Percentiles rank a stretch among this genome's conserved stretches.
phyloP scores from a whole-genome alignment of 2,113 vertebrate genomes.

The Bos javanicus region DNA sequence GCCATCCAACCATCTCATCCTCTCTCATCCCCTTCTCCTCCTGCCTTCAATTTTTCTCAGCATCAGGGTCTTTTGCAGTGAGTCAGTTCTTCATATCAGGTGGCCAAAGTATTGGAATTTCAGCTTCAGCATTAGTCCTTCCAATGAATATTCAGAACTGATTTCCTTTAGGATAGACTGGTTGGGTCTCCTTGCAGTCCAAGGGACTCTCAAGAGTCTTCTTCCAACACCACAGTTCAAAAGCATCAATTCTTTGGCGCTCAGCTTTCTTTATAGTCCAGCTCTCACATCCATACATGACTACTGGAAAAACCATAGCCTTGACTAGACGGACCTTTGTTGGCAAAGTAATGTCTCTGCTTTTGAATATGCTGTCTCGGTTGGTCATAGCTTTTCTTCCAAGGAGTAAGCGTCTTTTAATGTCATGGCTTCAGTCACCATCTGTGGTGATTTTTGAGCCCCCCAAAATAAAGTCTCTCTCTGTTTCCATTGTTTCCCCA shows the following conservation, averaged over 20 bases:
- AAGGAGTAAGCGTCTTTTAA: not conserved
- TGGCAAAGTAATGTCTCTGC: not conserved
- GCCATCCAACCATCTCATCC: not conserved
- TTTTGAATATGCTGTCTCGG: not conserved
- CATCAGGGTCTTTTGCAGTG: not conserved
- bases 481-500: not conserved
- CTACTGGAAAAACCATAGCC: not conserved
- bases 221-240: not conserved
- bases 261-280: not conserved
- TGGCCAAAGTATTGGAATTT: not conserved
- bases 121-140: not conserved
- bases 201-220: not conserved
- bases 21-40: not conserved
- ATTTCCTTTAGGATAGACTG: not conserved
- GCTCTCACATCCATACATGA: not conserved
- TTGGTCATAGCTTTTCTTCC: not conserved
- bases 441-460: not conserved
- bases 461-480: not conserved
- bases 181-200: not conserved
- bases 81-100: not conserved
- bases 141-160: not conserved
- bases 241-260: accelerated
- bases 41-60: not conserved
- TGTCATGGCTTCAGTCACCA: not conserved
- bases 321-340: not conserved